Conservation (phyloP, 2,888 invertebrate genomes). For the Flabesymbios commensalis region DNA sequence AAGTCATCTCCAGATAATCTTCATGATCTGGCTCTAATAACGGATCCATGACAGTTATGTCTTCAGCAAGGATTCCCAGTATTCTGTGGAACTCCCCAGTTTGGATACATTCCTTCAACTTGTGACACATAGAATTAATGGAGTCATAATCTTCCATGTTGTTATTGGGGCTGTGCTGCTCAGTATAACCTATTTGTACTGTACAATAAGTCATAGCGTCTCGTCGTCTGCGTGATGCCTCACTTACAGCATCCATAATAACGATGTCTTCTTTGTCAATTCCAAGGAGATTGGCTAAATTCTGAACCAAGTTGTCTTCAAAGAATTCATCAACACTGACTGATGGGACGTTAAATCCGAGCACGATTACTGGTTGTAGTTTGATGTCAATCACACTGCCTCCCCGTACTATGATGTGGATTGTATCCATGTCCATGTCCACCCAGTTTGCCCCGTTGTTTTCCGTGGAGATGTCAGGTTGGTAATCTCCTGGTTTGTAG, state of each 20-base stretch:
- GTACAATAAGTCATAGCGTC: too few relatives aligned
- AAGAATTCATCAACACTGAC: slow-evolving; percentile 53
- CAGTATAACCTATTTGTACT: too few relatives aligned
- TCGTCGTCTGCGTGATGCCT: not conserved
- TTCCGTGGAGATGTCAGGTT: slow-evolving; percentile 35
- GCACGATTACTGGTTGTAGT: slow-evolving; percentile 37
- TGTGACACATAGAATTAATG: too few relatives aligned
- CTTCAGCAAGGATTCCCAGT: too few relatives aligned
- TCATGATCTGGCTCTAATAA: too few relatives aligned
- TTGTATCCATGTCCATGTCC: slow-evolving; percentile 35
- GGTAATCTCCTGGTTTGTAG: not conserved
- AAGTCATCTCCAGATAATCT: too few relatives aligned
- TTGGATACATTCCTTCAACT: too few relatives aligned
- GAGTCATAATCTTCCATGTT: too few relatives aligned
- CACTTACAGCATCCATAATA: slow-evolving; percentile 7
- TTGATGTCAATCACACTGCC: slow-evolving; percentile 32
- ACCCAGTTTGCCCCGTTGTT: slow-evolving; percentile 44
- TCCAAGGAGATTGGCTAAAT: slow-evolving; percentile 46
- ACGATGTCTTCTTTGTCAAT: slow-evolving; percentile 43
- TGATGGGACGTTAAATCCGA: slow-evolving; percentile 28
- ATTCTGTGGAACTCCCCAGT: too few relatives aligned
- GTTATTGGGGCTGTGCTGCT: too few relatives aligned
- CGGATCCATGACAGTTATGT: too few relatives aligned
- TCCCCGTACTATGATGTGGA: slow-evolving; percentile 44
- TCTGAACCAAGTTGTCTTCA: slow-evolving; percentile 48